Base-by-base conservation (phyloP, 37 sponge, comb jelly and placozoan species). In the Theonella swinhoei region DNA sequence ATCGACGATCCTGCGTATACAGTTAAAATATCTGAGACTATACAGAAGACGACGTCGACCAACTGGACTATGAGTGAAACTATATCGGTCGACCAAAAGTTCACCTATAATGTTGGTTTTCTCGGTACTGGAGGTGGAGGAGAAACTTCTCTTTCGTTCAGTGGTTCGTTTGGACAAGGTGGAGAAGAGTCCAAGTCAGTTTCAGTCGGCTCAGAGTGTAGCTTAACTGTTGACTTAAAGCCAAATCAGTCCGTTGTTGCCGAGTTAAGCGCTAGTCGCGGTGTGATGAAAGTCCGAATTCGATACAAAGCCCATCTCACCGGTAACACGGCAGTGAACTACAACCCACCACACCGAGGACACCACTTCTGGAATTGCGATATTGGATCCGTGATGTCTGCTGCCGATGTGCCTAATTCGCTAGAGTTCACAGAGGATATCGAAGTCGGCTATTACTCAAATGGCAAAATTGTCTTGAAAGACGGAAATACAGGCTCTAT, bases 201-300 rank as follows among this genome's bases (percentile, higher is more conserved):
- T 59, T 4, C 39, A 20, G 64, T 77, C 5, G 78, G 78, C 26
- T 77, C 78, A 38, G 30, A 20, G 11, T 25, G 35, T 31, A 35
- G 64, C 7, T 33, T 77, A 14, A 2, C 3, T 36, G 78, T 77
- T 23, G 7, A 3, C 30, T 64, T 77, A n/a, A 30, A 61, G 63
- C 64, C 78, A 7, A 35, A 35, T 3, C 78, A 77, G 39, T 22
- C 62, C 24, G 78, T 77, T 4, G 39, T 34, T 34, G 78, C 78
- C 63, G 23, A 34, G 3, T 64, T 77, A 4, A 35, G 64, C 7
- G 78, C 78, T 24, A 77, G 63, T 32, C 78, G 78, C 20, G 62
- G 63, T 7, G 78, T 77, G 30, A 59, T 77, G 64, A 77, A 77
- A 35, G 78, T 61, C 33, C 62, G 78, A 26, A 35, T 77, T 61